Evolutionary conservation across 2,888 invertebrate species (phyloP), one percentile per base, ranked within the genome.

Genomic region (Mesorhabditis sp.): DNA sequence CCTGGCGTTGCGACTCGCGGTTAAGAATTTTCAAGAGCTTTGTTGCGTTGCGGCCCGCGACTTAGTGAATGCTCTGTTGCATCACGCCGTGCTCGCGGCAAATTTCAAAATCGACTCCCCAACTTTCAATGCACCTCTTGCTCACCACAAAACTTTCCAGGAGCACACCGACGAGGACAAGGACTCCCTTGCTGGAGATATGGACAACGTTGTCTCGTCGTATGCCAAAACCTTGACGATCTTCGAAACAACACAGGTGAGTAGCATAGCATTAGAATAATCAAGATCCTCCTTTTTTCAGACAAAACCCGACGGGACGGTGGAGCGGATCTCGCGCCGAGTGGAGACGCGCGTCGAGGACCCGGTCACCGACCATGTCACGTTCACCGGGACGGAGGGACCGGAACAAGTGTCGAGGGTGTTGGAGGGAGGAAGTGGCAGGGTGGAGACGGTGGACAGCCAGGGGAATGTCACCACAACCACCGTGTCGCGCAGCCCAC

Each of bases 361-460:
- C 68, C 85, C 85, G 15, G 76, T 85, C 10, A 71, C 79, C 28
- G 78, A 80, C 43, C 82, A 81, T 42, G 82, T 85, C 45, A 75
- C 77, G 42, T 85, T 85, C 76, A 86, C 84, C 42, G 85, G 85
- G 58, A 82, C 85, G 0, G 85, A 85, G 63, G 80, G 78, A 44
- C 80, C 84, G 66, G 78, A 81, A 64, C 80, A 80, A 42, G 69
- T 85, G 42, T 71, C 75, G 61, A 76, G 80, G 65, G 72, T 86
- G 61, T 77, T 76, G 3, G 71, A 78, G 65, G 80, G 79, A 58
- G 79, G 82, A 66, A 28, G 28, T 2, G 28, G 28, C 28, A 80
- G 79, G 68, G 73, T 82, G 64, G 84, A 86, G 66, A 83, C 84
- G 28, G 75, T 82, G 43, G 85, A 85, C 66, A 74, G 74, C 5